These are phyloP conservation scores for Ips typographus DNA, from an alignment of 1,140 invertebrate genomes.

Conservation along the genomic window DNA sequence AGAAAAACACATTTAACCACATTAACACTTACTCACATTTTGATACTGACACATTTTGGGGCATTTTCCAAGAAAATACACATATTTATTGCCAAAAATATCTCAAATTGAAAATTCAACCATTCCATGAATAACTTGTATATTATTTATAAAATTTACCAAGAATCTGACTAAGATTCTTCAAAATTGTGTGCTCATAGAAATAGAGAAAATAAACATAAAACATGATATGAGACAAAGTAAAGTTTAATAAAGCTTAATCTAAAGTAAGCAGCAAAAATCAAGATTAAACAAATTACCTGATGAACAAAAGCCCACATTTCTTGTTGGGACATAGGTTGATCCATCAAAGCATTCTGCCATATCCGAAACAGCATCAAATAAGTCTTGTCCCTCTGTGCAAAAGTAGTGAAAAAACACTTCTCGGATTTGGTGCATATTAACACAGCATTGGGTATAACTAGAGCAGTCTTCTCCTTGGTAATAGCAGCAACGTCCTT, in stretches of 20 bases:
- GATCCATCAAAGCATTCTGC: constrained; percentile 92
- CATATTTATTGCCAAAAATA: no score
- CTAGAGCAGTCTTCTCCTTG: constrained; percentile 88
- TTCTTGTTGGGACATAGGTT: constrained; percentile 82
- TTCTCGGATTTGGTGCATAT: constrained; percentile 82
- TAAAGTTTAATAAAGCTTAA: background rate
- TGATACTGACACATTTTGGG: no score
- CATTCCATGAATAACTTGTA: no score
- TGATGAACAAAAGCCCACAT: constrained; percentile 80
- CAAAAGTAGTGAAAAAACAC: constrained; percentile 92
- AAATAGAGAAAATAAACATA: no score
- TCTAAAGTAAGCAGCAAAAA: no score
- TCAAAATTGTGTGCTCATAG: no score
- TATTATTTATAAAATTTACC: no score
- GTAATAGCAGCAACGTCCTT: constrained; percentile 90
- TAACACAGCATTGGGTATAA: constrained; percentile 94
- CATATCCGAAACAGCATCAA: constrained; percentile 93
- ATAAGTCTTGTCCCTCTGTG: constrained; percentile 88
- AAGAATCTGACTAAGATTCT: no score
- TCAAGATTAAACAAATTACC: constrained; percentile 7
- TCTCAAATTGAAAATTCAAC: no score
- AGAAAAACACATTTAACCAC: no score
- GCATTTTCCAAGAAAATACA: no score
- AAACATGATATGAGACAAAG: background rate
- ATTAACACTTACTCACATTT: no score